Percentiles rank a stretch among this genome's conserved stretches.
Evolutionary conservation across 2,888 invertebrate genomes (phyloP).

Genomic region (Drosophila algonquin): DNA sequence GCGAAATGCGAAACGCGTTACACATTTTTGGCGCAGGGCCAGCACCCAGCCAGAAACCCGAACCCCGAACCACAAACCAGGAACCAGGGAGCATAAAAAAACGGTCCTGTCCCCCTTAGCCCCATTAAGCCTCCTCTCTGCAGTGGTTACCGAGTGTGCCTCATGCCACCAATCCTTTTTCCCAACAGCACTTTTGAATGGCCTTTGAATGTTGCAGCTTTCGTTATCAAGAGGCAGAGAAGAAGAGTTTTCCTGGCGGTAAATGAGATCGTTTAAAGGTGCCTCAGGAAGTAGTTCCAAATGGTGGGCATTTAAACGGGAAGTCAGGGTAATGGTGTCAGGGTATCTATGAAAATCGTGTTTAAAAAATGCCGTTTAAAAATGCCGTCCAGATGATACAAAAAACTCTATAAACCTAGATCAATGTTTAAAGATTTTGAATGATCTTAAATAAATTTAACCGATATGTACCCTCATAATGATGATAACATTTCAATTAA

Average conservation of each 20-base stretch:
- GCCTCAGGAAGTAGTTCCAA: background rate
- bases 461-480: too few species aligned
- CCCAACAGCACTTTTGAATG: background rate
- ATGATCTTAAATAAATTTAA: too few species aligned
- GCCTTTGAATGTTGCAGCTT: background rate
- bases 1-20: slow-evolving; percentile 35
- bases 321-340: too few species aligned
- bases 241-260: background rate
- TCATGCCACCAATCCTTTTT: background rate
- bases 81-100: slow-evolving; percentile 15
- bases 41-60: slow-evolving; percentile 29
- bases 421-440: too few species aligned
- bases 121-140: slow-evolving; percentile 28
- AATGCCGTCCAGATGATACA: too few species aligned
- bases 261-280: background rate
- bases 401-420: too few species aligned
- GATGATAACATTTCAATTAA: too few species aligned
- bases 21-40: slow-evolving; percentile 62
- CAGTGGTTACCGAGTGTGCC: slow-evolving; percentile 9
- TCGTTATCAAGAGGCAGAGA: background rate
- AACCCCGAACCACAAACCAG: too few species aligned
- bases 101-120: background rate
- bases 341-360: background rate
- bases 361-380: background rate
- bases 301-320: background rate